Base-by-base conservation (phyloP, 2,797 vertebrate genomes). In the Vipera ursinii region DNA sequence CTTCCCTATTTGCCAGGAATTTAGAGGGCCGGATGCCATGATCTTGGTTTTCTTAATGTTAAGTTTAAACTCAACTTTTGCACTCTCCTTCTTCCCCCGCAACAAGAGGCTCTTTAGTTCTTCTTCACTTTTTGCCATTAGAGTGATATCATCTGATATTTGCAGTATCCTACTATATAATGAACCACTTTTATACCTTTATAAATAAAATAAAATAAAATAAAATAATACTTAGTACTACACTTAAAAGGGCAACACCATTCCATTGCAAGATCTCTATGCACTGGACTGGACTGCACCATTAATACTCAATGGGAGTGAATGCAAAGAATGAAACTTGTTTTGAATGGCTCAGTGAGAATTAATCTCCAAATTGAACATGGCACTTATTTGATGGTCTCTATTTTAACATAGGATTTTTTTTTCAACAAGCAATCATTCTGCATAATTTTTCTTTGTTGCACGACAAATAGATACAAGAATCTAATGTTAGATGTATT, bases 361-460 rank as follows among this genome's bases (percentile, higher is more conserved):
- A 88, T 60, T 61, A 61, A 26, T 51, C 20, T 91, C 61, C n/a
- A 86, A 73, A 85, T 24, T 87, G 14, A 28, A 38, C 61, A 7
- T 92, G 69, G 65, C 87, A 85, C 63, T 22, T 82, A 92, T 51
- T 56, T n/a, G 12, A 53, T 93, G 53, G 92, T 3, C 48, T 92
- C 88, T 94, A 38, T 9, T 86, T 32, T 60, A 60, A 2, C 60
- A 5, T 86, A 65, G 56, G 12, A 55, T 60, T 0, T 44, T 38
- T 69, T 32, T 2, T 61, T 73, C 91, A 48, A 93, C 48, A 93
- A 89, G 57, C 93, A 92, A 26, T 28, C 90, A 12, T 92, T 91
- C 90, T 10, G 20, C 88, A 91, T 15, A 88, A 15, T 26, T 94
- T 90, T 93, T 92, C 59, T 88, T 91, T 55, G 90, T 91, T 86